Base-by-base conservation (phyloP, 2,888 invertebrate species). In the Volucella inanis region DNA sequence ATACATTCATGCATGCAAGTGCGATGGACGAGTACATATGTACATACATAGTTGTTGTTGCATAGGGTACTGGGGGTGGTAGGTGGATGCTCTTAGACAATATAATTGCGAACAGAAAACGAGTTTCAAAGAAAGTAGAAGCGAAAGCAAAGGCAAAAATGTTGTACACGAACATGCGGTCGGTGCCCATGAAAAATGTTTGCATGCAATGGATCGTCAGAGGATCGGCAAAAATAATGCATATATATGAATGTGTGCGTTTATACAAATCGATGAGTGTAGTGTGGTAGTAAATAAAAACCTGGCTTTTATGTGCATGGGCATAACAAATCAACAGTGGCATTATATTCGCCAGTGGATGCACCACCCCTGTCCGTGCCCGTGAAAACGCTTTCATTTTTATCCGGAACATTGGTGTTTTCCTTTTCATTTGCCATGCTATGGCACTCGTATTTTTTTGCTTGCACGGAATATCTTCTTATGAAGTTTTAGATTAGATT, bases 341-440 rank as follows among this genome's bases (percentile, higher is more conserved):
- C 49, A 31, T 12, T 57, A 31, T 31, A 31, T 6, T 31, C 31
- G 31, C 31, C 31, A 6, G 31, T 31, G 31, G 31, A 31, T 31
- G 6, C 31, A 6, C 31, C 14, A 38, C 41, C 52, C 12, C 10
- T 55, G 55, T 8, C 38, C 67, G 57, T 74, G 83, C 61, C 75
- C 79, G 49, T 80, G 84, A 84, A 82, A 84, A 79, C 84, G 84
- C 84, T 84, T 84, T 84, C 79, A 79, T 84, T 84, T 84, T 84
- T 68, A 80, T 80, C 67, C 65, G 75, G 49, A 80, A 76, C 75
- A 62, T 39, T 55, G 57, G 70, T 65, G 78, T 74, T 78, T 83
- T 79, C 75, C 78, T 75, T 84, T 76, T 84, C 75, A 52, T 79
- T 84, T 84, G 54, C 10, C 10, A 15, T n/a, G 11, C 15, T 41